phyloP scores from a whole-genome alignment of 92 coral and sea anemone species.

The Zoanthus sansibaricus region DNA sequence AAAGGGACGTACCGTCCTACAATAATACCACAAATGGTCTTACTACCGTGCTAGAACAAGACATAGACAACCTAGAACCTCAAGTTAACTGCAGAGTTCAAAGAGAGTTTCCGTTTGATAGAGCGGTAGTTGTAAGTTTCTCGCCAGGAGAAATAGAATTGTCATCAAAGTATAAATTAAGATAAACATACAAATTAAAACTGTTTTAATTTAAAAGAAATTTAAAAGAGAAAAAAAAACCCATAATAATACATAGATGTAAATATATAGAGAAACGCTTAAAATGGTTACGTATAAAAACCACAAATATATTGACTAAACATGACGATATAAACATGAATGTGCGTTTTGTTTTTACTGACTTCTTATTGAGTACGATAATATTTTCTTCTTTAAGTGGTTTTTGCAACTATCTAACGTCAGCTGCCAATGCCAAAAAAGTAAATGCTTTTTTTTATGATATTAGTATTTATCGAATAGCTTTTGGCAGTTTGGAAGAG shows the following conservation, averaged over 20 bases:
- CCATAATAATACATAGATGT: not conserved
- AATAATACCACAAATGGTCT: not conserved
- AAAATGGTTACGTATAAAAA: not conserved
- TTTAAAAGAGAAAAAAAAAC: not conserved
- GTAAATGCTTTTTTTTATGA: too few relatives aligned
- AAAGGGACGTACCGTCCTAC: conserved; percentile 1
- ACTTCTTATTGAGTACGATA: not conserved
- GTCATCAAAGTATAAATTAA: not conserved
- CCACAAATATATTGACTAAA: conserved; percentile 33
- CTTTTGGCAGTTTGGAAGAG: too few relatives aligned
- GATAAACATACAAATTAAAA: not conserved
- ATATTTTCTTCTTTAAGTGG: too few relatives aligned
- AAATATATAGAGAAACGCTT: not conserved
- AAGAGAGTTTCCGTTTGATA: conserved; percentile 15
- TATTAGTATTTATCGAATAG: too few relatives aligned
- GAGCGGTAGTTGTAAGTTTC: conserved; percentile 29
- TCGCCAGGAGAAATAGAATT: not conserved
- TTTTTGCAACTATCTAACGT: too few relatives aligned
- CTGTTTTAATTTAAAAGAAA: not conserved
- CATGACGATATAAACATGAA: not conserved
- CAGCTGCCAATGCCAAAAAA: too few relatives aligned
- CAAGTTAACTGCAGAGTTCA: not conserved
- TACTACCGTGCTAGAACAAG: conserved; percentile 31
- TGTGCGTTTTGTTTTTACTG: not conserved
- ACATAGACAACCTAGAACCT: not conserved